phyloP scores from a whole-genome alignment of 2,888 invertebrate species.

The Ganaspis brasiliensis region DNA sequence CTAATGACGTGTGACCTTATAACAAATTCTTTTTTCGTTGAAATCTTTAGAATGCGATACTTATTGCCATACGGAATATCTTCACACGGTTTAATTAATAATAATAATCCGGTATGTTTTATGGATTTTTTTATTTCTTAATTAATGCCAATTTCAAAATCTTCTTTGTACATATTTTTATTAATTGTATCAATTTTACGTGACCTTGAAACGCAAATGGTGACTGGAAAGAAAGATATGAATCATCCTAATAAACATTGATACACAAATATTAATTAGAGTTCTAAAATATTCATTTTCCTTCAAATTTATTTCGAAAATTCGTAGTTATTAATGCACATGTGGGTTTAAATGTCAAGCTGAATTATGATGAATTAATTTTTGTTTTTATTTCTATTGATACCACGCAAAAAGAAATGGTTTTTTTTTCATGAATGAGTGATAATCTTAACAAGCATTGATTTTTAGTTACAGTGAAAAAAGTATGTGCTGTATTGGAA shows the following conservation, averaged over 20 bases:
- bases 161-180: background rate
- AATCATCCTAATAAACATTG: background rate
- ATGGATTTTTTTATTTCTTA: constrained; percentile 4
- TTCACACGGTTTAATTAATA: background rate
- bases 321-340: too few relatives aligned
- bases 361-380: too few relatives aligned
- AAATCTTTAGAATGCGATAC: constrained; percentile 1
- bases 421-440: too few relatives aligned
- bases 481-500: too few relatives aligned
- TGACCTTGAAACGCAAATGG: background rate
- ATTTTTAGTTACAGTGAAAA: too few relatives aligned
- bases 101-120: background rate
- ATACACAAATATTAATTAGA: too few relatives aligned
- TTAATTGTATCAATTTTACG: background rate
- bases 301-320: too few relatives aligned
- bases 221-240: background rate
- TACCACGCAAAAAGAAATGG: too few relatives aligned
- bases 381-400: too few relatives aligned
- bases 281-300: too few relatives aligned
- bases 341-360: too few relatives aligned
- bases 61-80: background rate
- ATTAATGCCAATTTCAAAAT: background rate
- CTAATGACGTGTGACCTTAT: constrained; percentile 8
- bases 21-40: background rate
- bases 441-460: too few relatives aligned